Conservation (phyloP, 2,113 vertebrate species). For the Ammodytes marinus region DNA sequence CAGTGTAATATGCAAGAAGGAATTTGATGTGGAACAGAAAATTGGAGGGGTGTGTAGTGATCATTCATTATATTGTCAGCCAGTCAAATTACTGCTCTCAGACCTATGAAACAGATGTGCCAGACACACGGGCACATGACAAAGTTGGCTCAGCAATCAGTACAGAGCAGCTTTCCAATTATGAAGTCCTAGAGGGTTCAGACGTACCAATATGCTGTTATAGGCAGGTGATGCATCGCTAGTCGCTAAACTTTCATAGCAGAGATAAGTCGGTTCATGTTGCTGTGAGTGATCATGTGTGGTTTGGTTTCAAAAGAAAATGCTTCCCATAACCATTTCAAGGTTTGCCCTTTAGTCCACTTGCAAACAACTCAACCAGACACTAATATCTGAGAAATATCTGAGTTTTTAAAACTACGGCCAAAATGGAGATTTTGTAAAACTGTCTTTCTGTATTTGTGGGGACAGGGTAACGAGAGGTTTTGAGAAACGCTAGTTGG, state of each 20-base stretch:
- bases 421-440: too few species aligned
- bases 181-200: constrained; percentile 10
- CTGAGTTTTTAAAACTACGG: too few species aligned
- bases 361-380: too few species aligned
- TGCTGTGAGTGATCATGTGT: background rate
- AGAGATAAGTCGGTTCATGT: background rate
- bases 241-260: background rate
- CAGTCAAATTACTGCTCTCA: constrained; percentile 62
- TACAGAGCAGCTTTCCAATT: constrained; percentile 25
- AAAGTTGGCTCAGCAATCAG: constrained; percentile 30
- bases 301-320: background rate
- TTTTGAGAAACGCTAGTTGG: too few species aligned
- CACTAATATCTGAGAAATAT: too few species aligned
- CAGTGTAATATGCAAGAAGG: constrained; percentile 29
- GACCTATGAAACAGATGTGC: constrained; percentile 66
- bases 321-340: background rate
- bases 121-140: constrained; percentile 50
- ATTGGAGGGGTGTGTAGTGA: constrained; percentile 51
- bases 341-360: too few species aligned
- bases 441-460: too few species aligned
- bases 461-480: too few species aligned
- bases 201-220: constrained; percentile 10
- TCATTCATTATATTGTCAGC: constrained; percentile 62
- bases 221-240: background rate
- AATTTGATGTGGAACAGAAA: constrained; percentile 27